phyloP scores from a whole-genome alignment of 2,113 vertebrate species.

The Scatophagus argus region DNA sequence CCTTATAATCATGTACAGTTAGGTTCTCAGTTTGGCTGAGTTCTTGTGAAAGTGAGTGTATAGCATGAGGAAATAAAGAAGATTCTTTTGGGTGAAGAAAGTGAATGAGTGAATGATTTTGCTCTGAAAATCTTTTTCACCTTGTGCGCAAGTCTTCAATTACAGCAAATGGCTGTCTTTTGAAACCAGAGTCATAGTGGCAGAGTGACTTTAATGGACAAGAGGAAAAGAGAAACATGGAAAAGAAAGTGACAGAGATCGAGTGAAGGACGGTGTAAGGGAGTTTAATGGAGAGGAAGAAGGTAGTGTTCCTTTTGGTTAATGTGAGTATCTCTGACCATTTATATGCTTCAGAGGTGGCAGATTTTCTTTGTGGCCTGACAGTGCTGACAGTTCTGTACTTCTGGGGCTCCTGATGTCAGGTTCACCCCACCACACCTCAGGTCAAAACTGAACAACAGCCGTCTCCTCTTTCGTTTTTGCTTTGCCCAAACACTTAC shows the following conservation, averaged over 20 bases:
- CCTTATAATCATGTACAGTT: conserved; percentile 19
- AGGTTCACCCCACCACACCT: conserved; percentile 47
- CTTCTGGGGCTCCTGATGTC: conserved; percentile 19
- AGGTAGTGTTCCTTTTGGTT: background rate
- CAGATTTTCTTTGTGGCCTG: background rate
- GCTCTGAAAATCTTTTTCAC: conserved; percentile 19
- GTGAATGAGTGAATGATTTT: background rate
- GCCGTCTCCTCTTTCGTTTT: background rate
- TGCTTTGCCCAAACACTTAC: background rate
- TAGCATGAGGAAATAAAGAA: background rate
- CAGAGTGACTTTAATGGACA: conserved; percentile 46
- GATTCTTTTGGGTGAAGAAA: background rate
- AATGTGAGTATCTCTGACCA: background rate
- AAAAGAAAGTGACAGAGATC: conserved; percentile 15
- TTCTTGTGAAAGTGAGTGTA: conserved; percentile 1
- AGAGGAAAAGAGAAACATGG: background rate
- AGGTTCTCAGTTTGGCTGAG: background rate
- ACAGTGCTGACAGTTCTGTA: conserved; percentile 12
- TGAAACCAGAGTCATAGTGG: conserved; percentile 5
- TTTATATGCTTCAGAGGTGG: background rate
- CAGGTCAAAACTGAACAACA: conserved; percentile 34
- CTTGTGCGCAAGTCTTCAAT: conserved; percentile 13
- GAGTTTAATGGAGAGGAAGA: conserved; percentile 24
- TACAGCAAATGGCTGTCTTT: conserved; percentile 21
- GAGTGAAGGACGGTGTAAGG: conserved; percentile 1